These are phyloP conservation scores for Zosterops borbonicus DNA, from an alignment of 2,113 vertebrate species.

Conservation along the genomic window DNA sequence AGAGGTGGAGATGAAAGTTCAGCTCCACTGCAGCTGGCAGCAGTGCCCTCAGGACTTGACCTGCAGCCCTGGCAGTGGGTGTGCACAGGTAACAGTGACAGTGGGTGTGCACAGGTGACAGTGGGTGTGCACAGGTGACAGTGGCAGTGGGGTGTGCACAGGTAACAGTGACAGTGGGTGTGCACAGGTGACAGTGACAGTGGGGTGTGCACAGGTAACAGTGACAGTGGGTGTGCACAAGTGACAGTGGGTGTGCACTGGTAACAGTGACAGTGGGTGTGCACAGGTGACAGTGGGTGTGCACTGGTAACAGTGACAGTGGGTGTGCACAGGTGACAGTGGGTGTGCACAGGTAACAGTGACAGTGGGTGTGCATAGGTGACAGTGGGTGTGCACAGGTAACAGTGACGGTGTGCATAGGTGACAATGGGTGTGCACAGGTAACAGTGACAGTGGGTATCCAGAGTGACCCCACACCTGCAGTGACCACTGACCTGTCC, in stretches of 20 bases:
- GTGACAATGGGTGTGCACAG: neutral
- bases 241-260: neutral
- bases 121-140: neutral
- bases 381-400: neutral
- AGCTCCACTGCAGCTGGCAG: neutral
- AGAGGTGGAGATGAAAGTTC: neutral
- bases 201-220: no score
- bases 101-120: neutral
- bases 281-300: neutral
- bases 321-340: neutral
- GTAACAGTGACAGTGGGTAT: neutral
- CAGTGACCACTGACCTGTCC: neutral
- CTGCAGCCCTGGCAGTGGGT: rapidly evolving
- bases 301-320: neutral
- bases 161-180: neutral
- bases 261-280: neutral
- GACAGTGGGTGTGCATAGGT: neutral
- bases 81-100: neutral
- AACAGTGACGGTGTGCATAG: neutral
- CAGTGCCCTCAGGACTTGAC: rapidly evolving
- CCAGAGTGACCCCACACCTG: neutral
- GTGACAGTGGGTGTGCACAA: no score
- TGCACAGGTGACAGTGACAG: neutral
- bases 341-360: neutral
- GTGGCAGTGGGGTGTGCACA: neutral